Base-by-base conservation (phyloP, 2,888 invertebrate species). In the Malacosoma neustria region DNA sequence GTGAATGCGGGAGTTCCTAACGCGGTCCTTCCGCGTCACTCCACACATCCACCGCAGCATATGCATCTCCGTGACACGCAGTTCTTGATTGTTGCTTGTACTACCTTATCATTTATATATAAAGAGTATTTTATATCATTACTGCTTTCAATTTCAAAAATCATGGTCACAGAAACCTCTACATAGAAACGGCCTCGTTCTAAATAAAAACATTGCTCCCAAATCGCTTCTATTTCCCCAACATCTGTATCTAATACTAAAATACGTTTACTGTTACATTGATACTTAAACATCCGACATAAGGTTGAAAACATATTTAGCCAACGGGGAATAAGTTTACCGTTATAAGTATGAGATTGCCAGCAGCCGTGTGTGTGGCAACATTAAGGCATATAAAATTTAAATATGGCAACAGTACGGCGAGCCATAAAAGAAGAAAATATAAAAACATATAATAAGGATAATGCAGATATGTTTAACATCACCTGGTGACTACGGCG, bases 331-430 rank as follows among this genome's bases (percentile, higher is more conserved):
- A 54, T 43, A 3, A 37, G 68, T 52, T 70, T 48, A 47, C 57
- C 52, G 60, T 69, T 70, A 69, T 71, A 69, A 70, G 70, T 72
- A 79, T 75, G 75, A 81, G 73, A 81, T 80, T 76, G 80, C 74
- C 67, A 71, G 70, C 69, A 72, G 67, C 69, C 65, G 69, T 72
- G 77, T 75, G 74, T 81, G 80, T 79, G 82, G 81, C 68, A 72
- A 81, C 81, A 81, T 82, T 84, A 82, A 81, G 81, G 77, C 72
- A 64, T 76, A 82, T 81, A 82, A 82, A 81, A 84, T 82, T 84
- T 82, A 84, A 84, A 84, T 84, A 84, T 76, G 75, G 81, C 74
- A 73, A 74, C 81, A 79, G 67, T 58, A 60, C 70, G 59, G 55
- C 49, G 55, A 56, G 77, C 71, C 70, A 75, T 79, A 75, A 79